Evolutionary conservation across 2,797 vertebrate species (phyloP), one percentile per base, ranked within the genome.

Genomic region (Babyrousa celebensis): DNA sequence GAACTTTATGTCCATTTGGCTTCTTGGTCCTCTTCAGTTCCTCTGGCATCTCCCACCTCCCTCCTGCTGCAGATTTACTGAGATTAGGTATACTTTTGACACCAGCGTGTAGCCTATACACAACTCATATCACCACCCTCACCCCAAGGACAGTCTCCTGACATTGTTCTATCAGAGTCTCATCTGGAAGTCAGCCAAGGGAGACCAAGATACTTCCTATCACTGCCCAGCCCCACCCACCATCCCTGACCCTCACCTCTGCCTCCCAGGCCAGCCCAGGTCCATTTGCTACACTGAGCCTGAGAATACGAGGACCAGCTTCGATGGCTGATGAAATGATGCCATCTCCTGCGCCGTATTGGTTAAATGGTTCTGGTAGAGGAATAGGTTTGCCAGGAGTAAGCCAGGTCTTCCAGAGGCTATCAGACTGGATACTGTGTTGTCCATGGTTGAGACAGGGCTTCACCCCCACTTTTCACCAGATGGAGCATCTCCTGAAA

Each of bases 61-160:
- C 6, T 52, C 60, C 21, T 3, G 8, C 27, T 27, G 60, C 58
- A 84, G 29, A 6, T n/a, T 8, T 62, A 1, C 6, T 17, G 14
- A 6, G 7, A 18, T 18, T 29, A 25, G 54, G 36, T 11, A 1
- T 25, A 25, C 2, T 5, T 0, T n/a, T 1, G 12, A 25, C 58
- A 3, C 16, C 17, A n/a, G 11, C 1, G 5, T 67, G 16, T 9
- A 23, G 20, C 10, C 21, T 40, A 0, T 11, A 6, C 12, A 20
- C 25, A 1, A 32, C 1, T 17, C 3, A 18, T 6, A 16, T 12
- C 6, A 9, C 60, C 9, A 6, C 54, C 36, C 18, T 23, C 11
- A 23, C 18, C n/a, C 43, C 1, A 0, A 12, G 6, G 29, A 8
- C 0, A 1, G 56, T 32, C 29, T 32, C 36, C 52, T 1, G 17